phyloP scores from a whole-genome alignment of 2,797 vertebrate species.

The Limnodromus scolopaceus region DNA sequence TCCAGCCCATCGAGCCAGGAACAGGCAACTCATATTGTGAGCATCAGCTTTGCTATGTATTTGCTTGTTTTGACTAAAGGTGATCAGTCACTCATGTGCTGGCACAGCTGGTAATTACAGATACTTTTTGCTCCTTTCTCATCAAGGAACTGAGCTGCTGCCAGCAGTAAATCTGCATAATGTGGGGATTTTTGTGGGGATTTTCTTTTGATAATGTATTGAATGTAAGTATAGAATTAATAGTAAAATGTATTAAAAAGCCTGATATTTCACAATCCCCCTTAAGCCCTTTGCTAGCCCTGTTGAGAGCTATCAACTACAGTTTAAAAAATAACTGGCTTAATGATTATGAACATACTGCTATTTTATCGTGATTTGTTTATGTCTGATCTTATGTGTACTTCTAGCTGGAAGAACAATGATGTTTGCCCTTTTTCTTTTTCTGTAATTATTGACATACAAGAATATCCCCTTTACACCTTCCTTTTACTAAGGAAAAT shows the following conservation, averaged over 20 bases:
- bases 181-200: neutral
- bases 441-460: neutral
- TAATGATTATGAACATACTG: neutral
- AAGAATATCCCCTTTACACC: neutral
- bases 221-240: neutral
- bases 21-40: neutral
- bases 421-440: neutral
- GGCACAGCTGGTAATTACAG: neutral
- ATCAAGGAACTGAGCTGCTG: neutral
- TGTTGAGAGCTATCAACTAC: neutral
- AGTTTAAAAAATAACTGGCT: neutral
- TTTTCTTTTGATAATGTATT: neutral
- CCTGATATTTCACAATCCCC: neutral
- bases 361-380: constrained; percentile 1
- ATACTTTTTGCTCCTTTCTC: neutral
- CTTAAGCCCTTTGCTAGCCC: neutral
- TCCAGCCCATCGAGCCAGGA: neutral
- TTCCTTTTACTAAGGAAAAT: neutral
- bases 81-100: neutral
- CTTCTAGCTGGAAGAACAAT: neutral
- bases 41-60: neutral
- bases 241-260: neutral
- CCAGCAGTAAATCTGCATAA: neutral
- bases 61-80: neutral
- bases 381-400: neutral